Percentiles rank a stretch among this genome's conserved stretches.
phyloP scores from a whole-genome alignment of 2,113 vertebrate species.

The Orthonyx spaldingii region DNA sequence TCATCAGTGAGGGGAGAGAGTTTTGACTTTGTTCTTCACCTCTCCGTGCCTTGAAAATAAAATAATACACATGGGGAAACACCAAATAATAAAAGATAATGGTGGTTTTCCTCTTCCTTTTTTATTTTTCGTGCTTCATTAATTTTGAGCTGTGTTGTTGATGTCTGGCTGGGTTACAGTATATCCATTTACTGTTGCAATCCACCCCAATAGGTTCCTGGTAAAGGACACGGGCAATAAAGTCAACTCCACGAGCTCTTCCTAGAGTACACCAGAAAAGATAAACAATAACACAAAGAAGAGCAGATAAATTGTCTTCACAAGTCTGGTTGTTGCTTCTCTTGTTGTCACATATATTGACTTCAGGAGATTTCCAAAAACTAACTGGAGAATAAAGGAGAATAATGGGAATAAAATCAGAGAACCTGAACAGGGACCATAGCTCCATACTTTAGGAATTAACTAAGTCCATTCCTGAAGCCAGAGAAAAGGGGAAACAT shows the following conservation, averaged over 20 bases:
- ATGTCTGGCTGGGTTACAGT: neutral
- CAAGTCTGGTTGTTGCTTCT: neutral
- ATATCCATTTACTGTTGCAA: neutral
- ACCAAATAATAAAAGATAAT: neutral
- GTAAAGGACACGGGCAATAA: neutral
- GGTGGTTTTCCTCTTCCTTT: neutral
- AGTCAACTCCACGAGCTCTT: neutral
- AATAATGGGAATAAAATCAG: neutral
- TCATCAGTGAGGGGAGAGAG: accelerated
- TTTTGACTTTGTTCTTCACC: neutral
- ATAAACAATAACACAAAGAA: neutral
- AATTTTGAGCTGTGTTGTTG: neutral
- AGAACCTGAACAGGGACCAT: neutral
- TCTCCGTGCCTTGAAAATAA: neutral
- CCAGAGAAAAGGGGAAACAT: neutral
- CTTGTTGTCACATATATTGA: neutral
- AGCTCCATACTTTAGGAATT: neutral
- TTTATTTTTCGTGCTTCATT: neutral
- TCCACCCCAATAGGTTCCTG: neutral
- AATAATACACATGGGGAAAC: neutral
- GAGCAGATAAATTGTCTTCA: neutral
- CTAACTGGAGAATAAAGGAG: neutral
- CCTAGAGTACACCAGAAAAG: neutral
- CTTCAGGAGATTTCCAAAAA: neutral
- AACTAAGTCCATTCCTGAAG: neutral